Base-by-base conservation (phyloP, 2,888 invertebrate species). In the Gerris lacustris region DNA sequence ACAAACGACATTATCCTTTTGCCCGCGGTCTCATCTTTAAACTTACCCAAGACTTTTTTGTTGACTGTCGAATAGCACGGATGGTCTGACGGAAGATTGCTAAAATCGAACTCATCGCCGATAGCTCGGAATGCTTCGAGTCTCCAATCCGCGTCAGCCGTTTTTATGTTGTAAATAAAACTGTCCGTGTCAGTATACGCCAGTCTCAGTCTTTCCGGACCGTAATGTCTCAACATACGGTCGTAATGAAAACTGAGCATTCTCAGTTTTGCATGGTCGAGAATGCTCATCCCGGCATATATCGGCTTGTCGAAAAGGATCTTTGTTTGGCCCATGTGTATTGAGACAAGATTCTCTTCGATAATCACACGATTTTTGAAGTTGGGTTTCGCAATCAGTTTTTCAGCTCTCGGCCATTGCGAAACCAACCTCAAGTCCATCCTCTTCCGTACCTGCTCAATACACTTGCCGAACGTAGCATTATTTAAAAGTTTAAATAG, bases 211-310 rank as follows among this genome's bases (percentile, higher is more conserved):
- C 6, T 18, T 44, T 71, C 47, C 11, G 69, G 5, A 18, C 63
- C 63, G 67, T 75, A 76, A 18, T 69, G 63, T 6, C 45, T 47
- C 6, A 44, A 18, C 72, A 78, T 74, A 68, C 73, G 76, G 66
- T 76, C 72, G 69, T 77, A 77, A 72, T 77, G 77, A 71, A 78
- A 78, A 11, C 75, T 73, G 70, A 79, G 80, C 76, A 81, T 77
- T 31, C 76, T 70, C 5, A 73, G 74, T 74, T 79, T 77, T 2
- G 77, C 77, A 6, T 78, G 67, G 69, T 79, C 78, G 45, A 79
- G 72, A 6, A 78, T 73, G 17, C 73, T 72, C 63, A 78, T 74
- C 0, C 78, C 77, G 5, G 78, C 74, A 72, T 77, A 78, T 6
- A 78, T 75, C 7, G 78, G 78, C 72, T 79, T 79, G 67, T 78